Evolutionary conservation across 2,888 invertebrate genomes (phyloP).

Genomic region (Orchestes rusci): DNA sequence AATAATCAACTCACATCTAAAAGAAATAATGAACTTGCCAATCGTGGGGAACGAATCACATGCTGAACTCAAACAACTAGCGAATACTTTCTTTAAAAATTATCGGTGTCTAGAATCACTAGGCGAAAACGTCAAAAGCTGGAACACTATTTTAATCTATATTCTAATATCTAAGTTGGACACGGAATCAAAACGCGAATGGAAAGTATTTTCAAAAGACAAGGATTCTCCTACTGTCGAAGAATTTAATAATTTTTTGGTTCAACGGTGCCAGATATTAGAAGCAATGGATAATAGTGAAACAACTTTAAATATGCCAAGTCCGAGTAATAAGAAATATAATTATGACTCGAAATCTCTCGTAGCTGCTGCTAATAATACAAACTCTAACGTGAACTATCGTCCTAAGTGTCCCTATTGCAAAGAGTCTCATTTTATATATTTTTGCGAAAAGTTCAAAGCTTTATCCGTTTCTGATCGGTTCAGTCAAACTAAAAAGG

Average conservation of each 20-base stretch:
- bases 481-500: not conserved
- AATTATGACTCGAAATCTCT: not conserved
- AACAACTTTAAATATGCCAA: too few relatives aligned
- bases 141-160: too few relatives aligned
- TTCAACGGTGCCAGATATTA: not conserved
- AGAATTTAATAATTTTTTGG: not conserved
- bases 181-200: not conserved
- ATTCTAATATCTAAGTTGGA: not conserved
- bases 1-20: not conserved
- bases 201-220: not conserved
- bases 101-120: too few relatives aligned
- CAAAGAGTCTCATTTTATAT: not conserved
- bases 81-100: too few relatives aligned
- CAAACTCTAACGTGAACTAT: not conserved
- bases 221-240: not conserved
- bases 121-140: too few relatives aligned
- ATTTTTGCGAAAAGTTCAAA: not conserved
- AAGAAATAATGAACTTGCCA: not conserved
- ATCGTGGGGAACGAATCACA: not conserved
- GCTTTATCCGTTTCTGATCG: not conserved
- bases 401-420: not conserved
- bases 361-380: too few relatives aligned
- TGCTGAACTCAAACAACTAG: not conserved
- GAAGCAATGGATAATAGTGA: not conserved
- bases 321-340: too few relatives aligned